These are phyloP conservation scores for Dromas ardeola DNA, from an alignment of 2,113 vertebrate species.

Conservation along the genomic window DNA sequence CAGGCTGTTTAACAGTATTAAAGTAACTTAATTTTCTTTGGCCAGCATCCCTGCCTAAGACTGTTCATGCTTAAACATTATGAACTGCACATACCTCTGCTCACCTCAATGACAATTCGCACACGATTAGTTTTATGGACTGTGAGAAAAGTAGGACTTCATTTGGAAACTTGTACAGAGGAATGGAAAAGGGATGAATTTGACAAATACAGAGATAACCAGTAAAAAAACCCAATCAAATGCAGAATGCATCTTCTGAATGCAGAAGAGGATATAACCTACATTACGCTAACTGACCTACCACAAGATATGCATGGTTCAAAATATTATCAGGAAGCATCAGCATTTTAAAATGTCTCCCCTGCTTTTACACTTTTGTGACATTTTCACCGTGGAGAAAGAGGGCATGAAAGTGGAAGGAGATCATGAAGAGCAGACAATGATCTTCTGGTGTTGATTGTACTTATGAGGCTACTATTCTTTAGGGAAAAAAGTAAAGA, in stretches of 20 bases:
- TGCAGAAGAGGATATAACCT: neutral
- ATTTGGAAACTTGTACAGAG: neutral
- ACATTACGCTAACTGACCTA: neutral
- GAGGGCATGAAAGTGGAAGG: neutral
- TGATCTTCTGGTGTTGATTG: neutral
- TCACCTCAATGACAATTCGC: neutral
- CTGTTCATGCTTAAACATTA: neutral
- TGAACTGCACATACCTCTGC: neutral
- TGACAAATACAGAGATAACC: neutral
- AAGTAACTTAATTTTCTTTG: constrained; percentile 55
- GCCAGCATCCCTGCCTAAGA: neutral
- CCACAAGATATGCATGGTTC: neutral
- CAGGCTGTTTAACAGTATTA: constrained; percentile 39
- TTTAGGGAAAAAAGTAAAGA: neutral
- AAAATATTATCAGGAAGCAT: neutral
- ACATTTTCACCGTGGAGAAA: neutral
- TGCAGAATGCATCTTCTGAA: neutral
- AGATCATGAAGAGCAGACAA: neutral
- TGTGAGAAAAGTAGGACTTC: constrained; percentile 20
- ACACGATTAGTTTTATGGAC: neutral
- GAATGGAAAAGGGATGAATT: neutral
- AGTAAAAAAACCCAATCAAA: neutral
- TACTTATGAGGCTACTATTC: neutral
- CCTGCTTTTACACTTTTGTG: neutral
- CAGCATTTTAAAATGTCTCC: neutral